These are phyloP conservation scores for Pantherophis vulpinus DNA, from an alignment of 2,797 vertebrate genomes.

Conservation along the genomic window DNA sequence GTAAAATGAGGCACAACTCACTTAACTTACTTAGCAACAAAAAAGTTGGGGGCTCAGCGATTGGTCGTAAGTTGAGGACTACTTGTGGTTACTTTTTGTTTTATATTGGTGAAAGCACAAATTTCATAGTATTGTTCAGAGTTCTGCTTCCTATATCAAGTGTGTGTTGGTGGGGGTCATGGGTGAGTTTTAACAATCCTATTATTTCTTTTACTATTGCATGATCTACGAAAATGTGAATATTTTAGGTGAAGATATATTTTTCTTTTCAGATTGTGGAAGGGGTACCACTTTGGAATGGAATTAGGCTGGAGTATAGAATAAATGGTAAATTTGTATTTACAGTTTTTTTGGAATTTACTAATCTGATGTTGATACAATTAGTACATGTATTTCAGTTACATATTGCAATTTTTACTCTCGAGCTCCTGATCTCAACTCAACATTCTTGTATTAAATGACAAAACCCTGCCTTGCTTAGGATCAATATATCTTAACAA, in stretches of 20 bases:
- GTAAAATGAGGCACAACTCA: neutral
- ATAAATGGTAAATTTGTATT: slow-evolving; percentile 83
- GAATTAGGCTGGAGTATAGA: slow-evolving; percentile 84
- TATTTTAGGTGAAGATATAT: neutral
- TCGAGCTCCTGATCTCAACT: neutral
- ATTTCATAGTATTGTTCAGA: neutral
- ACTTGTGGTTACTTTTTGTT: neutral
- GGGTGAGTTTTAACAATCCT: neutral
- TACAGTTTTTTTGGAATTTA: neutral
- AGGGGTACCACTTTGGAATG: slow-evolving; percentile 82
- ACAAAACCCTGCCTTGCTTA: neutral
- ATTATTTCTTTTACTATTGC: neutral
- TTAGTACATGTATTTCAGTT: neutral
- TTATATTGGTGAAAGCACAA: neutral
- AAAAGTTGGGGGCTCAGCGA: neutral
- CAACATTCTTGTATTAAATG: neutral
- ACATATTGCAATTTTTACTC: neutral
- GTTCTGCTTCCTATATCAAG: neutral
- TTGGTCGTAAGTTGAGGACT: neutral
- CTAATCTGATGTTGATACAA: rapidly evolving
- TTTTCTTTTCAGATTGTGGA: slow-evolving; percentile 82
- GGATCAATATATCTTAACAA: neutral
- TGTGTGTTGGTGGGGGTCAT: neutral
- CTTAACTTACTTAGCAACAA: neutral
- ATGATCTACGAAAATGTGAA: neutral